phyloP scores from a whole-genome alignment of 2,113 vertebrate genomes.

The Malurus melanocephalus region DNA sequence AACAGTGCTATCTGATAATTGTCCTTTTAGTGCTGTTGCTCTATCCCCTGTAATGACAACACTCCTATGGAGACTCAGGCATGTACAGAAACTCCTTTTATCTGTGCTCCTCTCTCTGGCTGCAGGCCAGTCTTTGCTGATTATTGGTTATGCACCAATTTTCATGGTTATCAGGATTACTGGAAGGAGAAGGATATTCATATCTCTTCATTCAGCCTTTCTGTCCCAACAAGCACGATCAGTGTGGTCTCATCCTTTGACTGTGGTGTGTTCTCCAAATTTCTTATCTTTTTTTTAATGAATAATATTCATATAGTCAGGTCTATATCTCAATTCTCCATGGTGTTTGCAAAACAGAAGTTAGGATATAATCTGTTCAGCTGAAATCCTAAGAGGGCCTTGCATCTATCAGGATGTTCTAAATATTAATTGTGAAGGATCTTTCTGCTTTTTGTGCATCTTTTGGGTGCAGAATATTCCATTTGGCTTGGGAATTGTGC shows the following conservation, averaged over 20 bases:
- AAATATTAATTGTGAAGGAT: neutral
- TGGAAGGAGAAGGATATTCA: neutral
- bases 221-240: neutral
- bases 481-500: neutral
- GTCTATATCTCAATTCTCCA: fast-evolving
- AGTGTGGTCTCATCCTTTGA: neutral
- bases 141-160: neutral
- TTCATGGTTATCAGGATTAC: neutral
- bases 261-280: neutral
- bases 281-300: neutral
- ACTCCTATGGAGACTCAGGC: neutral
- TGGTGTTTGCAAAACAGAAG: neutral
- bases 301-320: neutral
- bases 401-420: neutral
- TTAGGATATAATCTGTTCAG: neutral
- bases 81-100: neutral
- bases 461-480: neutral
- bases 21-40: neutral
- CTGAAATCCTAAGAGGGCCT: neutral
- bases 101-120: neutral
- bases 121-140: neutral
- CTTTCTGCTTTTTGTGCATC: neutral
- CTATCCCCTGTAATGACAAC: neutral
- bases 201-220: neutral
- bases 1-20: neutral